Base-by-base conservation (phyloP, 2,888 invertebrate genomes). In the Chrysotoxum bicinctum region DNA sequence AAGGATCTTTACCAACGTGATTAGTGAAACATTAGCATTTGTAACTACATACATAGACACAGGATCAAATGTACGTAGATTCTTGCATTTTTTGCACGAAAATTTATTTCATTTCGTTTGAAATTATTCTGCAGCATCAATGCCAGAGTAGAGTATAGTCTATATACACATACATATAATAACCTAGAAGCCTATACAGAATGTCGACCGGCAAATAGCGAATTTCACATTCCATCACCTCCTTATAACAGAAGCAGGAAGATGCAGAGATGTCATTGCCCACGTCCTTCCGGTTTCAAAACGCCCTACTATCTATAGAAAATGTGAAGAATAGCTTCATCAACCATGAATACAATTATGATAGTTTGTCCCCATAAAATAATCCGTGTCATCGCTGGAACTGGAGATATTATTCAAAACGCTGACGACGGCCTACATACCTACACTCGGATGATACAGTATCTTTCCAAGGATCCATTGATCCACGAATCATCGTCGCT, bases 21-120 rank as follows among this genome's bases (percentile, higher is more conserved):
- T 85, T 74, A 81, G 85, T 60, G 81, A 77, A 69, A 73, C 81
- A 86, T 70, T 82, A 80, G 80, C 82, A 80, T 81, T 85, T 81
- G 40, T 81, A 68, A 77, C 81, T 54, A 69, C 76, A 73, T 77
- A 85, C 72, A 73, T 73, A 81, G 85, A 85, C 58, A 81, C 81
- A 73, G 76, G 60, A 85, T 68, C 48, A 72, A 76, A 81, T 72
- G 85, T 85, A 85, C 40, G 76, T 76, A 50, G 75, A 56, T 21
- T 19, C 54, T 58, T 66, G 45, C 16, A 37, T 68, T 58, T 60
- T 64, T 60, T 12, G 64, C 64, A 12, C 56, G 10, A 26, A 43
- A 54, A 70, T 52, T 64, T 10, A 35, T 64, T 37, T 70, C 23
- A 81, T 62, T 75, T 43, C 45, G 32, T 60, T 79, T 43, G 23